Percentiles rank a stretch among this genome's conserved stretches.
phyloP scores from a whole-genome alignment of 53 echinoderm and acorn worm species.

The Antedon mediterranea region DNA sequence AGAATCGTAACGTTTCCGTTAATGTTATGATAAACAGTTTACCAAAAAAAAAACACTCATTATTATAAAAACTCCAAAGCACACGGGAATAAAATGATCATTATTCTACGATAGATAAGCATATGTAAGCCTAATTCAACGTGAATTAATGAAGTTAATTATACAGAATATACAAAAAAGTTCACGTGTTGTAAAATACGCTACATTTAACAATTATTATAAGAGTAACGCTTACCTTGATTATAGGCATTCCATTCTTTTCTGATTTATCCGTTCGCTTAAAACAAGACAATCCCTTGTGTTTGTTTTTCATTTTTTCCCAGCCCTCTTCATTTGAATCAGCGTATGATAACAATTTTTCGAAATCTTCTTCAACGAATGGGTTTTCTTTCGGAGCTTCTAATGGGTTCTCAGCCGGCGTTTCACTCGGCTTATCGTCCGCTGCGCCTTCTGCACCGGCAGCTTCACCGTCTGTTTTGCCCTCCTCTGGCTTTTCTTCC shows the following conservation, averaged over 20 bases:
- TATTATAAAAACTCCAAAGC: neutral
- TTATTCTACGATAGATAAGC: neutral
- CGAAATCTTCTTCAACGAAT: constrained; percentile 73
- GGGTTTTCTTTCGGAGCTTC: constrained; percentile 85
- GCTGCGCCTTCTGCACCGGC: neutral
- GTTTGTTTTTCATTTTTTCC: constrained; percentile 73
- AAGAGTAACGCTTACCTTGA: constrained; percentile 48
- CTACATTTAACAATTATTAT: neutral
- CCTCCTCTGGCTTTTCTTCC: constrained; percentile 26
- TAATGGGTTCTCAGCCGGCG: constrained; percentile 33
- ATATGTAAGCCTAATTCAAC: neutral
- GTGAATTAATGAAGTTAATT: neutral
- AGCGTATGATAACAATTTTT: constrained; percentile 44
- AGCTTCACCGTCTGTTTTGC: constrained; percentile 29
- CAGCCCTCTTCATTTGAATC: constrained; percentile 70
- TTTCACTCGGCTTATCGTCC: constrained; percentile 14
- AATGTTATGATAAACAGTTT: neutral
- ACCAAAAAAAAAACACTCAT: neutral
- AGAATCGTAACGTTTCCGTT: neutral
- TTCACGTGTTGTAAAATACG: neutral
- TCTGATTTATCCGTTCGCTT: constrained; percentile 43
- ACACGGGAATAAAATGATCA: neutral
- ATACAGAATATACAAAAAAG: neutral
- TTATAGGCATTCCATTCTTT: constrained; percentile 66
- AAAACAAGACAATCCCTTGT: constrained; percentile 63